These are phyloP conservation scores for Kryptolebias marmoratus DNA, from an alignment of 2,113 vertebrate species.

Conservation along the genomic window DNA sequence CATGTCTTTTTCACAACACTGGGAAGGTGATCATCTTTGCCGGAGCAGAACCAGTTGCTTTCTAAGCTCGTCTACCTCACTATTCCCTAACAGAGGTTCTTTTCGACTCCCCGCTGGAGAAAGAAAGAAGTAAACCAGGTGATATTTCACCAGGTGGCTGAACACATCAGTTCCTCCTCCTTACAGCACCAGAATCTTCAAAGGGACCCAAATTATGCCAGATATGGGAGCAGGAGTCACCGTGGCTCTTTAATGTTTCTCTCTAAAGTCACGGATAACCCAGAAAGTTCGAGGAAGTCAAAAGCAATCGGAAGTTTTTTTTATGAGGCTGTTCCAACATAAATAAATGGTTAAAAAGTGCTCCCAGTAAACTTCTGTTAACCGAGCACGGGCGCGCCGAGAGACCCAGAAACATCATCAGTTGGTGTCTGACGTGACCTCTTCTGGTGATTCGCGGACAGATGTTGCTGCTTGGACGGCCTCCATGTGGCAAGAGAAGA, in stretches of 20 bases:
- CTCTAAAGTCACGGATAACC: constrained; percentile 9
- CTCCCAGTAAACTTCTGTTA: constrained; percentile 17
- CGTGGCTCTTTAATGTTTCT: background rate
- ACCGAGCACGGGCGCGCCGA: constrained; percentile 29
- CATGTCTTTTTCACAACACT: too few relatives aligned
- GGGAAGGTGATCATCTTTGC: too few relatives aligned
- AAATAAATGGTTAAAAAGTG: constrained; percentile 4
- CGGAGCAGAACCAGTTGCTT: too few relatives aligned
- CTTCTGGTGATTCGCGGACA: constrained; percentile 63
- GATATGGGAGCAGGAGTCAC: background rate
- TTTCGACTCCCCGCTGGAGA: background rate
- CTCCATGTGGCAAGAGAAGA: constrained; percentile 39
- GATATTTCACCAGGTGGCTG: background rate
- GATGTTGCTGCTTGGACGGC: constrained; percentile 58
- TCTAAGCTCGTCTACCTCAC: too few relatives aligned
- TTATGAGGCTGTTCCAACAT: constrained; percentile 6
- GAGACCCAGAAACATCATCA: constrained; percentile 55
- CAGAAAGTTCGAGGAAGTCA: background rate
- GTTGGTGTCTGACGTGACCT: constrained; percentile 49
- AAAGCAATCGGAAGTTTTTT: background rate
- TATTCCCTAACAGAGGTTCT: background rate
- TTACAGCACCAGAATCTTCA: background rate
- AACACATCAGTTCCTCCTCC: background rate
- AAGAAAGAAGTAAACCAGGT: background rate
- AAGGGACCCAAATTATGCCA: background rate